phyloP scores from a whole-genome alignment of 2,797 vertebrate genomes.

The Centroberyx gerrardi region DNA sequence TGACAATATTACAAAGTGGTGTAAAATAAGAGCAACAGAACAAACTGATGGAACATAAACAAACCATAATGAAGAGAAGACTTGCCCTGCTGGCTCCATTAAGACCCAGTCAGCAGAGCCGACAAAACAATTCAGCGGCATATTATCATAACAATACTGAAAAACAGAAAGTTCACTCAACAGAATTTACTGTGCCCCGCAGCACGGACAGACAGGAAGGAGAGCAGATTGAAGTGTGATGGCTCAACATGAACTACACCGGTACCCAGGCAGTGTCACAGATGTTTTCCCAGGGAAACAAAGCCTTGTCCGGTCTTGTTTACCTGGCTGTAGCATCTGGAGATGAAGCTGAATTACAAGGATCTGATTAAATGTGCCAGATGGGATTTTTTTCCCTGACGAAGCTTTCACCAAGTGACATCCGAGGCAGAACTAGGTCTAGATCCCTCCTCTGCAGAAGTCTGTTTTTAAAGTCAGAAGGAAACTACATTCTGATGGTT shows the following conservation, averaged over 20 bases:
- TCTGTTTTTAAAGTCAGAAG: not conserved
- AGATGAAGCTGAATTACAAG: constrained; percentile 27
- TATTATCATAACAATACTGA: not conserved
- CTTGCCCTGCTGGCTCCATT: not conserved
- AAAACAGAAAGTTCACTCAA: not conserved
- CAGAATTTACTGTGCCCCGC: not conserved
- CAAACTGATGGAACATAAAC: no score
- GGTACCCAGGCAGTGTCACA: constrained; percentile 23
- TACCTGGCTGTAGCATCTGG: constrained; percentile 56
- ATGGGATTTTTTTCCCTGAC: constrained; percentile 28
- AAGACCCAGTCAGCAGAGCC: not conserved
- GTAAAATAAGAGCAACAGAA: not conserved
- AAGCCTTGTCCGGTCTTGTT: constrained; percentile 32
- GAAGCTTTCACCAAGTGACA: constrained; percentile 14
- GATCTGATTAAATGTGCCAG: constrained; percentile 45
- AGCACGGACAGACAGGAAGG: not conserved
- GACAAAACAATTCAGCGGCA: not conserved
- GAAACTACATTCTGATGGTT: not conserved
- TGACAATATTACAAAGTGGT: not conserved
- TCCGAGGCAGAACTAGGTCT: not conserved
- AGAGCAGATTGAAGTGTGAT: not conserved
- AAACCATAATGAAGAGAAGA: not conserved
- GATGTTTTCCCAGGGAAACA: constrained; percentile 35
- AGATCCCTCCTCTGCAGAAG: not conserved
- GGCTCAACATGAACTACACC: not conserved